These are phyloP conservation scores for Hypotaenidia philippensis DNA, from an alignment of 2,797 vertebrate genomes.

Conservation along the genomic window DNA sequence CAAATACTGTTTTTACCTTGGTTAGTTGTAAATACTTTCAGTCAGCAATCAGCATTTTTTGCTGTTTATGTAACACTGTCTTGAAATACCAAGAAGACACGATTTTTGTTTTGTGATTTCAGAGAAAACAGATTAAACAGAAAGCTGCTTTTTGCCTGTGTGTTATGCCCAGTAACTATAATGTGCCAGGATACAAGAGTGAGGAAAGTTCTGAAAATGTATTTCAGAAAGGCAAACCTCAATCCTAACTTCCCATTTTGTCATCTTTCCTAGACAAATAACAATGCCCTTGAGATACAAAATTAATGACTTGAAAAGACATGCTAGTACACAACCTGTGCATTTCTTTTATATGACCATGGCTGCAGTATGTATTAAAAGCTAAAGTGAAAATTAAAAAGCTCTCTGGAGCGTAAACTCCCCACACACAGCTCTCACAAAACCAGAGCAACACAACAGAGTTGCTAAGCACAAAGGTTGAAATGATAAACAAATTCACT, in stretches of 20 bases:
- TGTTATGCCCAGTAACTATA: neutral
- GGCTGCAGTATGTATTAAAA: neutral
- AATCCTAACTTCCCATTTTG: neutral
- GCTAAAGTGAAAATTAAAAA: neutral
- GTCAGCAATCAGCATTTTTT: neutral
- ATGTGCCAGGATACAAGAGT: neutral
- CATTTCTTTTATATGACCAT: neutral
- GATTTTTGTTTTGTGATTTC: neutral
- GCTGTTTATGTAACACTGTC: neutral
- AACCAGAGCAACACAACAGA: accelerated
- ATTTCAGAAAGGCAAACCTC: neutral
- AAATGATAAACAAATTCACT: neutral
- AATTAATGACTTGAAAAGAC: neutral
- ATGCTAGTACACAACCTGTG: neutral
- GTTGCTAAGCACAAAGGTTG: neutral
- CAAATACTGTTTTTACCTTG: neutral
- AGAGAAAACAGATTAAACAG: neutral
- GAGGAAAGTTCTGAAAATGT: neutral
- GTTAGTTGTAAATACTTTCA: neutral
- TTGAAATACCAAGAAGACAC: neutral
- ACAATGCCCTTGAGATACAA: neutral
- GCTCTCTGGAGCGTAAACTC: neutral
- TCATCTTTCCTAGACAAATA: neutral
- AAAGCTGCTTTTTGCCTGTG: neutral
- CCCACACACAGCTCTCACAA: accelerated